Conservation (phyloP, 2,888 invertebrate genomes). For the Lymantria monacha region DNA sequence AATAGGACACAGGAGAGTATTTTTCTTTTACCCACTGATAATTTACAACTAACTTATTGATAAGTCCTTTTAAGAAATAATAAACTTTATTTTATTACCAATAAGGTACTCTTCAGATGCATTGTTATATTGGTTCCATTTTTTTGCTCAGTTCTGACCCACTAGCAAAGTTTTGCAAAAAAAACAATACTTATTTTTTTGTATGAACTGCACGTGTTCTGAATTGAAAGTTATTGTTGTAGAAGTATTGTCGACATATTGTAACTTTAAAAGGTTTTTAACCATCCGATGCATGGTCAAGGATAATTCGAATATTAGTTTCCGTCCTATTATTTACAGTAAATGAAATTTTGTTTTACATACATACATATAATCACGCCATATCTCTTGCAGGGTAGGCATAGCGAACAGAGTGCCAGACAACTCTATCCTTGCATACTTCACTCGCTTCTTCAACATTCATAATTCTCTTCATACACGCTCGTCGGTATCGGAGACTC, state of each 20-base stretch:
- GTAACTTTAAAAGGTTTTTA: constrained; percentile 20
- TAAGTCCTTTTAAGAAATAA: constrained; percentile 2
- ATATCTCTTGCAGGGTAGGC: too few species aligned
- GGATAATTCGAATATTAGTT: constrained; percentile 4
- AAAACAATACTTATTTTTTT: constrained; percentile 40
- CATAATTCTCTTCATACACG: too few species aligned
- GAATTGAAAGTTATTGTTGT: constrained; percentile 36
- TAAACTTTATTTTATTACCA: not conserved
- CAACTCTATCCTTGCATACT: too few species aligned
- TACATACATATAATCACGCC: too few species aligned
- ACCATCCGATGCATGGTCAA: constrained; percentile 30
- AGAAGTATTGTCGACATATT: constrained; percentile 33
- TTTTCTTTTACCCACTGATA: constrained; percentile 5
- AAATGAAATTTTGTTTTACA: too few species aligned
- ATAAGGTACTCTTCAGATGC: constrained; percentile 9
- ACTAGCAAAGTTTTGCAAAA: constrained; percentile 37
- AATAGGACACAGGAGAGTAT: not conserved
- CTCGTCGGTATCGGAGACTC: too few species aligned
- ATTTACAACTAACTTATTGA: constrained; percentile 7
- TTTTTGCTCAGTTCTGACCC: constrained; percentile 41
- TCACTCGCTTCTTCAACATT: too few species aligned
- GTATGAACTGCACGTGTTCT: constrained; percentile 46
- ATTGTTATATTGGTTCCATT: constrained; percentile 19
- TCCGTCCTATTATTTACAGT: not conserved
- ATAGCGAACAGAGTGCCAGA: too few species aligned